These are phyloP conservation scores for Zaprionus davidi DNA, from an alignment of 1,140 invertebrate genomes.

Conservation along the genomic window DNA sequence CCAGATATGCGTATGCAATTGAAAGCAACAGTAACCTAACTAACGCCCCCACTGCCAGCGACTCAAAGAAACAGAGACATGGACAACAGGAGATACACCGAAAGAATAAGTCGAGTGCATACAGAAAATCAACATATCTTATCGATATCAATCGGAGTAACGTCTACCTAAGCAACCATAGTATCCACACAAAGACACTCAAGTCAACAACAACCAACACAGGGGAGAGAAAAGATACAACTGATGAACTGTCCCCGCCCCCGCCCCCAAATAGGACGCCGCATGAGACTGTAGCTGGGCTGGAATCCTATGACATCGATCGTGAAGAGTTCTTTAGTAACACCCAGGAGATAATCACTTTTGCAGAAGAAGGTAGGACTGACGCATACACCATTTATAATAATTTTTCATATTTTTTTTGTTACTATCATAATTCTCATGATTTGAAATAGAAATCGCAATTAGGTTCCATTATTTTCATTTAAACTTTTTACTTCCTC, in stretches of 20 bases:
- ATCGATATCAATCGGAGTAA: constrained; percentile 76
- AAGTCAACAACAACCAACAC: constrained; percentile 6
- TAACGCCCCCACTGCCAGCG: neutral
- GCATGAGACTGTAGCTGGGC: constrained; percentile 9
- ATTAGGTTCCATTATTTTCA: too few species aligned
- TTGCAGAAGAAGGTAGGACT: constrained; percentile 90
- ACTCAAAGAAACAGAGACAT: constrained; percentile 16
- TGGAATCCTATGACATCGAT: constrained; percentile 80
- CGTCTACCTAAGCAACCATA: constrained; percentile 66
- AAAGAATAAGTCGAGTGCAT: constrained; percentile 46
- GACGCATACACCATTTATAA: neutral
- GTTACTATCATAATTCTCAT: too few species aligned
- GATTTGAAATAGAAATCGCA: too few species aligned
- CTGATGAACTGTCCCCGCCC: neutral
- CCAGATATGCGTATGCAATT: neutral
- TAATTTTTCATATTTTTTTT: too few species aligned
- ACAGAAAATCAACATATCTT: constrained; percentile 78
- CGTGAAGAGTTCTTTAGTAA: constrained; percentile 91
- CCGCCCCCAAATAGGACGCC: neutral
- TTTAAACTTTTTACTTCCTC: too few species aligned
- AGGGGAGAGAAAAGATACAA: constrained; percentile 17
- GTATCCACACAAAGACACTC: constrained; percentile 17
- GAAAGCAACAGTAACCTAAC: neutral
- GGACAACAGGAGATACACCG: constrained; percentile 6
- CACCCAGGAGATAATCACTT: constrained; percentile 92